Evolutionary conservation across 2,113 vertebrate species (phyloP), one percentile per base, ranked within the genome.

Genomic region (Amblyopsis rosae): DNA sequence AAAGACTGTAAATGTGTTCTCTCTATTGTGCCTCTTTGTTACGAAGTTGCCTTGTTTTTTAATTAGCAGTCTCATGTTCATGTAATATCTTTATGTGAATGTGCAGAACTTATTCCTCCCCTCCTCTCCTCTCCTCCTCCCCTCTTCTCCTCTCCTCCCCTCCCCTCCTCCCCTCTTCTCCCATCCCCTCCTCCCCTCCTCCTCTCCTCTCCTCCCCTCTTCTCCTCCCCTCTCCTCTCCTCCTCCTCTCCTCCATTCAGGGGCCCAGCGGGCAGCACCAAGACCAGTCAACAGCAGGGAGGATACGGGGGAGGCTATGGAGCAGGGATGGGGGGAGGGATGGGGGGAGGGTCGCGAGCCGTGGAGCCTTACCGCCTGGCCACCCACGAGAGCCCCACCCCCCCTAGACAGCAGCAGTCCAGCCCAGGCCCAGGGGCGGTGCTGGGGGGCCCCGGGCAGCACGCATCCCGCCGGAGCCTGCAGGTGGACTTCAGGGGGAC

Each of bases 401-500:
- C 88, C 57, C 84, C 88, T 19, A 75, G 89, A 71, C 88, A 89
- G 12, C 82, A 81, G 83, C 82, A 90, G 74, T 82, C 91, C 48
- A 61, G 69, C 73, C 75, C 87, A 70, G 82, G 81, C 56, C 59
- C 26, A n/a, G 68, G 51, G 35, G 56, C 70, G 80, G n/a, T n/a
- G n/a, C n/a, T n/a, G 68, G 33, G 13, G 82, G 33, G 80, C 70
- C 89, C 84, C 0, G 86, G 89, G 54, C 87, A 89, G 65, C 89
- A 93, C 4, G 88, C 87, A 1, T 89, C 92, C 16, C 80, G 89
- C 0, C 88, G 85, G 69, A 93, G 87, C 86, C 89, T 93, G 49
- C 93, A 93, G 69, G 92, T 93, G 2, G 92, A 94, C 68, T 85
- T 91, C 73, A 82, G 89, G 0, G 73, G 88, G 46, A 83, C 86